Base-by-base conservation (phyloP, 2,888 invertebrate species). In the Rutpela maculata region DNA sequence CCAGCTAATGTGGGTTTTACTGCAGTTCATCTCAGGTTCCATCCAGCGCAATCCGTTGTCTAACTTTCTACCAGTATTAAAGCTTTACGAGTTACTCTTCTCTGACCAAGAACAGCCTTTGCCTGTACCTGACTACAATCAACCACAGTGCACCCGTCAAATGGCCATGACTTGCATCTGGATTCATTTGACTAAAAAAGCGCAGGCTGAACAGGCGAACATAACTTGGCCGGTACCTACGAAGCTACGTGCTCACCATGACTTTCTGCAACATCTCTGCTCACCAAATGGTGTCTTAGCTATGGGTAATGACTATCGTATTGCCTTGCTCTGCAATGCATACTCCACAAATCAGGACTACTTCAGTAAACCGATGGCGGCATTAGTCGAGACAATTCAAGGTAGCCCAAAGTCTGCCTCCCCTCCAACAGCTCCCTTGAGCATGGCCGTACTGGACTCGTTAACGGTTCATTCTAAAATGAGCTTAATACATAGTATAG, bases 1-100 rank as follows among this genome's bases (percentile, higher is more conserved):
- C 90, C 98, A 99, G 86, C 91, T 99, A n/a, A 99, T 99, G 99
- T 99, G 99, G 99, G 96, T 98, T 19, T 91, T 99, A 18, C 91
- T 99, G 60, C 99, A 99, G 90, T 99, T 98, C 87, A 97, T 99
- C 84, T 98, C 99, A 0, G 98, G 98, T 67, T 98, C 97, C 87
- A 98, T 98, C 85, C 97, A 98, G 89, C 94, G 98, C 84, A 98
- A 98, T 90, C 96, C 98, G 0, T 93, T 95, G 88, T 94, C 95
- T 0, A 97, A 97, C 88, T 97, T 97, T 86, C 90, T 97, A 79
- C 97, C 98, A 0, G 97, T 98, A 78, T 93, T 98, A 84, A 95
- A 96, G 87, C 91, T 99, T 12, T 97, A 97, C 89, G 98, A 98
- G 89, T 91, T 98, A 35, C 91, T 99, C 4, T 99, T 98, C 89